These are phyloP conservation scores for Apodemus sylvaticus DNA, from an alignment of 2,113 vertebrate species.

Conservation along the genomic window DNA sequence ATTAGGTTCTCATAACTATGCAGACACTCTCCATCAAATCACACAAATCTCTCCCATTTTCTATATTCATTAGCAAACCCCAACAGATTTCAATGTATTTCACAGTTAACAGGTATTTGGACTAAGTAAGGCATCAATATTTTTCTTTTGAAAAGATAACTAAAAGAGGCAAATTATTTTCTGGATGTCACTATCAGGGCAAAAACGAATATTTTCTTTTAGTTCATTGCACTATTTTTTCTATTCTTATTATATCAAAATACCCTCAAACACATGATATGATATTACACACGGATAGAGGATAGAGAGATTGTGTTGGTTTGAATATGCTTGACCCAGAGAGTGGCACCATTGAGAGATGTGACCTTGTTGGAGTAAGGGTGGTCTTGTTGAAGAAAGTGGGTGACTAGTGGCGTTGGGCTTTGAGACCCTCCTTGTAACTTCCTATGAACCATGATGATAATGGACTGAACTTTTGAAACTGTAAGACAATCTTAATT, in stretches of 20 bases:
- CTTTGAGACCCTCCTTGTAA: no score
- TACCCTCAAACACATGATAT: background rate
- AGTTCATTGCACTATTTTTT: background rate
- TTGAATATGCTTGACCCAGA: no score
- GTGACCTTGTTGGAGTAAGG: no score
- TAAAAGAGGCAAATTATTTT: background rate
- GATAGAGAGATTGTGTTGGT: background rate
- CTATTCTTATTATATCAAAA: background rate
- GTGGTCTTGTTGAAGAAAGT: no score
- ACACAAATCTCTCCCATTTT: background rate
- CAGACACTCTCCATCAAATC: background rate
- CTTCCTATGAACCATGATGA: no score
- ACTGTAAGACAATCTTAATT: no score
- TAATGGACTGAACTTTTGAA: no score
- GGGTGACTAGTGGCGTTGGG: no score
- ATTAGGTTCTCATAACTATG: background rate
- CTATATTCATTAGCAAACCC: background rate
- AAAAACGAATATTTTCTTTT: background rate
- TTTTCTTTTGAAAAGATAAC: background rate
- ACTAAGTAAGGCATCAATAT: background rate
- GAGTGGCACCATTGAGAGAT: no score
- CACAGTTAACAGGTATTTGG: background rate
- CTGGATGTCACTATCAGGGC: background rate
- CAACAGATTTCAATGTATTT: background rate
- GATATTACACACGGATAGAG: rapidly evolving